Percentiles rank a stretch among this genome's conserved stretches.
Evolutionary conservation across 2,888 invertebrate species (phyloP).

Genomic region (Drosophila vallismaia): DNA sequence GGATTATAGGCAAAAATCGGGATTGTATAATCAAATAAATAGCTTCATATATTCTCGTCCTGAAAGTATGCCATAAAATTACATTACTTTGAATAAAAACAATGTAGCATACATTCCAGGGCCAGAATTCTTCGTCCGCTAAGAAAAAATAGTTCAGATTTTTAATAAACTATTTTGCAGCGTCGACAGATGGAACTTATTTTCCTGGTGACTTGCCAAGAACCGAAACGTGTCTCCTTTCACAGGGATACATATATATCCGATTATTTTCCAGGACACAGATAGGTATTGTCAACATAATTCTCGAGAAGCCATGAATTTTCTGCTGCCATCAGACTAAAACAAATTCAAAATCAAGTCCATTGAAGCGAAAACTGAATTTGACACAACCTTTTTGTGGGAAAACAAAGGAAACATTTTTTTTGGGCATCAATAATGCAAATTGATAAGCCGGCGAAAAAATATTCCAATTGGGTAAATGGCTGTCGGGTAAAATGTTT

Average conservation of each 20-base stretch:
- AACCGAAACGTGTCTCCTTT: not conserved
- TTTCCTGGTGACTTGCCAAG: conserved; percentile 41
- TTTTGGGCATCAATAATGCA: conserved; percentile 60
- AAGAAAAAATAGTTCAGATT: conserved; percentile 1
- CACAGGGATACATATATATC: conserved; percentile 12
- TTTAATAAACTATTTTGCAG: conserved; percentile 41
- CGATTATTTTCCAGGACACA: conserved; percentile 11
- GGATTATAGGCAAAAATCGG: no score
- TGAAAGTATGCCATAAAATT: not conserved
- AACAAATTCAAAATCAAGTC: conserved; percentile 24
- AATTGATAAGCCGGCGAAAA: conserved; percentile 57
- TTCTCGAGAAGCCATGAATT: no score
- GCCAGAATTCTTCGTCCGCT: not conserved
- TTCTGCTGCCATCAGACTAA: conserved; percentile 18
- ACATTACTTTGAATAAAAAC: not conserved
- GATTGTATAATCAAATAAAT: no score
- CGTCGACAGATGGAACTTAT: conserved; percentile 29
- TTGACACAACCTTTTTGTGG: conserved; percentile 14
- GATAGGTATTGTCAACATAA: conserved; percentile 4
- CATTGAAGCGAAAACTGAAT: conserved; percentile 7
- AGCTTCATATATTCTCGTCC: not conserved
- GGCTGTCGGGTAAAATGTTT: conserved; percentile 34
- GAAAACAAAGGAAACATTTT: conserved; percentile 33
- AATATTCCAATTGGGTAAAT: conserved; percentile 59
- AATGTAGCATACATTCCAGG: conserved; percentile 20